Evolutionary conservation across 2,888 invertebrate genomes (phyloP).

Genomic region (Lamellibrachia satsuma): DNA sequence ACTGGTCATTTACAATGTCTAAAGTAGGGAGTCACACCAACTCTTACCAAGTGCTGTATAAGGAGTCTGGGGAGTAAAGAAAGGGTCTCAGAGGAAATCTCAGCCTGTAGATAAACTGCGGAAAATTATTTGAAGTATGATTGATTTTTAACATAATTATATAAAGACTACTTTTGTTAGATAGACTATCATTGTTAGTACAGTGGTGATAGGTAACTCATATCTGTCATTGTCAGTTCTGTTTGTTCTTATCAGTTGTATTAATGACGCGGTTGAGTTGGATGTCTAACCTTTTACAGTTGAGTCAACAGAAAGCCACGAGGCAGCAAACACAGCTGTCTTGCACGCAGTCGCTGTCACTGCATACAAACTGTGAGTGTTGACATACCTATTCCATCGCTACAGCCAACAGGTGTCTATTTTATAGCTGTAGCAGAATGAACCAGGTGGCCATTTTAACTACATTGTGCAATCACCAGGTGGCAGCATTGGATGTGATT

Average conservation of each 20-base stretch:
- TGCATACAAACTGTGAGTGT: slow-evolving; percentile 62
- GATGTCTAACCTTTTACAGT: background rate
- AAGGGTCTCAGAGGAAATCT: too few relatives aligned
- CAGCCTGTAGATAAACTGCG: background rate
- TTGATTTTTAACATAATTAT: background rate
- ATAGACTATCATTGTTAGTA: background rate
- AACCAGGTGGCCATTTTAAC: background rate
- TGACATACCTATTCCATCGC: background rate
- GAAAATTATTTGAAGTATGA: background rate
- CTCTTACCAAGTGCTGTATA: too few relatives aligned
- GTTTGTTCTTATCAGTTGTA: background rate
- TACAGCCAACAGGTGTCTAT: background rate
- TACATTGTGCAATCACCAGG: background rate
- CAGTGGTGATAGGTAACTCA: background rate
- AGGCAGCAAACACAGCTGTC: slow-evolving; percentile 47
- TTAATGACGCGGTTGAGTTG: background rate
- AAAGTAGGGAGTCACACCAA: too few relatives aligned
- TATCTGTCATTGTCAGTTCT: background rate
- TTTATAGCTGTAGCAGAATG: background rate
- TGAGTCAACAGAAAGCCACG: background rate
- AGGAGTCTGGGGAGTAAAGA: too few relatives aligned
- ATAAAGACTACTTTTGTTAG: background rate
- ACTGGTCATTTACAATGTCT: too few relatives aligned
- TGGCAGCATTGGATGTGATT: too few relatives aligned
- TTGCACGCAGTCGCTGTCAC: slow-evolving; percentile 55